Evolutionary conservation across 2,888 invertebrate genomes (phyloP).

Genomic region (Brachyptera risi): DNA sequence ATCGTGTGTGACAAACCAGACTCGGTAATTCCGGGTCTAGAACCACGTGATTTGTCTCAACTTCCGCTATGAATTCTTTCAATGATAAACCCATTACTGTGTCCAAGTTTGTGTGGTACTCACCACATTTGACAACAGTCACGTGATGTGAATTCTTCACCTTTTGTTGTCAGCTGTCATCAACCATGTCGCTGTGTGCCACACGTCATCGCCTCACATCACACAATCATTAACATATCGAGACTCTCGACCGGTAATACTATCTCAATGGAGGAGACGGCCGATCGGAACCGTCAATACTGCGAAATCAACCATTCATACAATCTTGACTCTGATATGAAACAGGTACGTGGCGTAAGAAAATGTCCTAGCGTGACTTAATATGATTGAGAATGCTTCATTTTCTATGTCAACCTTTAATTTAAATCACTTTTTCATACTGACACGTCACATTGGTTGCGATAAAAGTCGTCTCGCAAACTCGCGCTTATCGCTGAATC

Average conservation of each 20-base stretch:
- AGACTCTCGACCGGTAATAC: too few species aligned
- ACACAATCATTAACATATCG: too few species aligned
- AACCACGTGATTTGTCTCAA: too few species aligned
- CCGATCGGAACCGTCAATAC: too few species aligned
- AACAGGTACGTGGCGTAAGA: too few species aligned
- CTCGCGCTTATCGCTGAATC: too few species aligned
- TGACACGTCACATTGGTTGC: slow-evolving; percentile 9
- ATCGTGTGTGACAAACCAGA: not conserved
- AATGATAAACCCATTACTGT: not conserved
- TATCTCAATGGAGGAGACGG: too few species aligned
- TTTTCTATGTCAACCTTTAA: slow-evolving; percentile 16
- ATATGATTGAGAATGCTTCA: not conserved
- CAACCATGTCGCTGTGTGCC: slow-evolving; percentile 22
- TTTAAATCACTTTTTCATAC: slow-evolving; percentile 15
- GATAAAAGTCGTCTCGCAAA: not conserved
- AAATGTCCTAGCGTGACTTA: not conserved
- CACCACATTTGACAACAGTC: not conserved
- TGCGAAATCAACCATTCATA: not conserved
- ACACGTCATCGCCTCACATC: too few species aligned
- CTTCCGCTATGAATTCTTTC: not conserved
- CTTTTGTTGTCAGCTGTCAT: slow-evolving; percentile 26
- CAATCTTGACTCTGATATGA: too few species aligned
- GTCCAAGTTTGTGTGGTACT: not conserved
- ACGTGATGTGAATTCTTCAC: slow-evolving; percentile 25
- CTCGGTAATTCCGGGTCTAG: not conserved